Evolutionary conservation across 1,140 invertebrate species (phyloP), one percentile per base, ranked within the genome.

Genomic region (Cherax destructor): DNA sequence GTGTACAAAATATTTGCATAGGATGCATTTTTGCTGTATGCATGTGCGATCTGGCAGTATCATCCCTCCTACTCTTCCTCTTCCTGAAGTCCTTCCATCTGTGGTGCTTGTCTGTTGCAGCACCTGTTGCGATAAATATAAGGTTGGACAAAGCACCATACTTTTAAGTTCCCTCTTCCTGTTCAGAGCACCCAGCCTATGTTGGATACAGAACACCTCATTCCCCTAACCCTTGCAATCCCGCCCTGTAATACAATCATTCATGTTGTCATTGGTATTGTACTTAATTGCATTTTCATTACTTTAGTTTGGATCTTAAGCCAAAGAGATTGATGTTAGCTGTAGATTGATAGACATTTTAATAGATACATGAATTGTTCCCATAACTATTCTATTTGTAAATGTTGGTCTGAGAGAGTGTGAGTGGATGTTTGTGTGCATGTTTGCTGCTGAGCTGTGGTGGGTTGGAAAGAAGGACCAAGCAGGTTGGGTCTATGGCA

Each of bases 301-400:
- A 86, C 85, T 91, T 86, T 91, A 91, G 90, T 91, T 91, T 86
- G 90, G 90, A 91, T 91, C 90, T 91, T 91, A 91, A 91, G 84
- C 90, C 90, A 91, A 91, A 91, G 90, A 91, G 90, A 91, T 91
- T 91, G 90, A 91, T 91, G 90, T 91, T 91, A 91, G 90, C 84
- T 91, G 90, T 91, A 91, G 90, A 87, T 91, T 86, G 90, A 86
- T 86, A 91, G 85, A 91, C 90, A 86, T 91, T 86, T 91, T 86
- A 91, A 86, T 91, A 91, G 90, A 87, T 91, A 91, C 65, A 91
- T 87, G 79, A 91, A 86, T 91, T 91, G 90, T 91, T 91, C 90
- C 90, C 90, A 91, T 87, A 91, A 91, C 83, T 91, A 91, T 91
- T 91, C 84, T 91, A 87, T 91, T 86, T 87, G 85, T 91, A 91